Base-by-base conservation (phyloP, 2,888 invertebrate genomes). In the Phlogophora meticulosa region DNA sequence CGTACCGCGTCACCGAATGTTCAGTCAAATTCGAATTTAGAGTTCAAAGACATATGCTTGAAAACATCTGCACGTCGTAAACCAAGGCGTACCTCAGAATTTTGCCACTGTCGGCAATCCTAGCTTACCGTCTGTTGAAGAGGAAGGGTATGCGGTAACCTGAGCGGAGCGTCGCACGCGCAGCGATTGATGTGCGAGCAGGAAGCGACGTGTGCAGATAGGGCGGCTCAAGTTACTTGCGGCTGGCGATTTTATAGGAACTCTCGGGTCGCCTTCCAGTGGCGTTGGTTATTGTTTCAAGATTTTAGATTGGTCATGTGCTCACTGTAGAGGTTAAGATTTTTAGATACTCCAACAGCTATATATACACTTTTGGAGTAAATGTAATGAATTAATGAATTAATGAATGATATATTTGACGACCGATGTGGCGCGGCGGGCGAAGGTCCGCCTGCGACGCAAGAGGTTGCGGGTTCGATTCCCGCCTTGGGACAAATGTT, bases 131-230 rank as follows among this genome's bases (percentile, higher is more conserved):
- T 62, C 15, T 7, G 28, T 43, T 63, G 36, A 76, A 40, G 46
- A 74, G 75, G 72, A 76, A 82, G 57, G 38, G 68, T 78, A 78
- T 73, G 58, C 67, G 42, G 80, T 81, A 79, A 81, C 69, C 11
- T 36, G 80, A 81, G 66, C 22, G 38, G 46, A 42, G 22, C 52
- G 72, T 57, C 74, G 58, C 74, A 78, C 53, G 75, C 74, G 67
- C 74, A 61, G 42, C 61, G 71, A 74, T 69, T 69, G 81, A 76
- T 63, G 69, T 65, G 73, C 56, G 42, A 81, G 70, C 48, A 78
- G 76, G 82, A 80, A 80, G 82, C 62, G 59, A 72, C 62, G 55
- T 72, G 69, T 45, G 56, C 75, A 67, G 68, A 80, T 78, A 73
- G 61, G 28, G 48, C 17, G 49, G 72, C 68, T 81, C 51, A 43